A percentile compares a stretch with the other conserved stretches of the same genome.
These are phyloP conservation scores for Scophthalmus maximus DNA, from an alignment of 2,113 vertebrate genomes.

Conservation along the genomic window DNA sequence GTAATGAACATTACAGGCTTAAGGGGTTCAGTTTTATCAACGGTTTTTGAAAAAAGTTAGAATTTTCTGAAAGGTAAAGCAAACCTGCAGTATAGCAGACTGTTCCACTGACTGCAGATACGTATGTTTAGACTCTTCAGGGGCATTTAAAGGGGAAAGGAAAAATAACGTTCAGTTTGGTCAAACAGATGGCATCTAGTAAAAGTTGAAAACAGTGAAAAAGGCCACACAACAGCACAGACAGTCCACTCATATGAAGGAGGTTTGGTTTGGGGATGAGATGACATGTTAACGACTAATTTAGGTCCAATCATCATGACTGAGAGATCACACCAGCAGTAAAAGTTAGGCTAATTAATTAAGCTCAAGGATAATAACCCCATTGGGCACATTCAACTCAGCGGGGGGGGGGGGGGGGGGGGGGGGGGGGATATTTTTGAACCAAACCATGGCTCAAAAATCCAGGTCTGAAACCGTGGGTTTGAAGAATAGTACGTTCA, in stretches of 20 bases:
- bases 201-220: not conserved
- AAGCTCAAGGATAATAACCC: not conserved
- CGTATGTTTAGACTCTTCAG: not conserved
- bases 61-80: slow-evolving; percentile 20
- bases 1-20: slow-evolving; percentile 27
- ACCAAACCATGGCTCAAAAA: too few relatives aligned
- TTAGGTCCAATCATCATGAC: too few relatives aligned
- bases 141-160: not conserved
- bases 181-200: not conserved
- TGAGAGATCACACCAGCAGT: not conserved
- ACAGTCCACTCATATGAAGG: not conserved
- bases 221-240: not conserved
- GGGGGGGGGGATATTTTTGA: too few relatives aligned
- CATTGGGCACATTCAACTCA: not conserved
- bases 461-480: too few relatives aligned
- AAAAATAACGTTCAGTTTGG: not conserved
- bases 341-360: not conserved
- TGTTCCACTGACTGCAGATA: slow-evolving; percentile 11
- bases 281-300: not conserved
- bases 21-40: slow-evolving; percentile 20
- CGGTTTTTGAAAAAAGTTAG: slow-evolving; percentile 18
- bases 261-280: not conserved
- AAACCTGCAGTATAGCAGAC: slow-evolving; percentile 1
- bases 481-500: not conserved
- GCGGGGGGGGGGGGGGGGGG: too few relatives aligned